Conservation (phyloP, 1,140 invertebrate genomes). For the Temnothorax curvispinosus region DNA sequence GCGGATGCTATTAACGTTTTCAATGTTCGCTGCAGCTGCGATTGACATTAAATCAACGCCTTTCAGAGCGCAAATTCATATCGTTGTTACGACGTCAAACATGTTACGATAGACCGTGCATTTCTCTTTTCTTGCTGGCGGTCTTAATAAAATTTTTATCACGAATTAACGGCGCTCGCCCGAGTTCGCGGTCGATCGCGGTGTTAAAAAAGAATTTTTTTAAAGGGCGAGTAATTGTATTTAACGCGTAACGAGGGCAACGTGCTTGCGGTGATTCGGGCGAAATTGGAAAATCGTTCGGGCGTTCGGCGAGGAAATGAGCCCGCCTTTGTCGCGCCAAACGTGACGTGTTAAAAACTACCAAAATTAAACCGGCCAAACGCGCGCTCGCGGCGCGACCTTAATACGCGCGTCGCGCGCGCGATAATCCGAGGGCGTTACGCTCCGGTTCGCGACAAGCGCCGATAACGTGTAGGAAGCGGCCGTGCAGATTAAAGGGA, state of each 20-base stretch:
- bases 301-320: conserved; percentile 45
- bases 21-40: conserved; percentile 13
- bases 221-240: conserved; percentile 29
- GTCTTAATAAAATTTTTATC: conserved; percentile 51
- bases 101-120: neutral
- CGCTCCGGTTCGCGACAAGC: conserved; percentile 41
- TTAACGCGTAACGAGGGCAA: conserved; percentile 46
- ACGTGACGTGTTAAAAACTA: conserved; percentile 50
- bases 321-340: conserved; percentile 43
- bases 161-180: conserved; percentile 8
- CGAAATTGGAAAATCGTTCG: conserved; percentile 53
- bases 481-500: conserved; percentile 66
- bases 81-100: conserved; percentile 30
- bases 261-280: neutral
- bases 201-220: neutral
- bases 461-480: conserved; percentile 43
- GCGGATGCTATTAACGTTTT: conserved; percentile 35
- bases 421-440: conserved; percentile 44
- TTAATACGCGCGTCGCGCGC: conserved; percentile 32
- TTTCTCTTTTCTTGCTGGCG: neutral
- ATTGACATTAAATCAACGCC: conserved; percentile 43
- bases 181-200: conserved; percentile 18
- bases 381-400: neutral
- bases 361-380: conserved; percentile 44
- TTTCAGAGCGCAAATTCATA: conserved; percentile 12